Conservation (phyloP, 2,113 vertebrate genomes). For the Lanius ludovicianus region DNA sequence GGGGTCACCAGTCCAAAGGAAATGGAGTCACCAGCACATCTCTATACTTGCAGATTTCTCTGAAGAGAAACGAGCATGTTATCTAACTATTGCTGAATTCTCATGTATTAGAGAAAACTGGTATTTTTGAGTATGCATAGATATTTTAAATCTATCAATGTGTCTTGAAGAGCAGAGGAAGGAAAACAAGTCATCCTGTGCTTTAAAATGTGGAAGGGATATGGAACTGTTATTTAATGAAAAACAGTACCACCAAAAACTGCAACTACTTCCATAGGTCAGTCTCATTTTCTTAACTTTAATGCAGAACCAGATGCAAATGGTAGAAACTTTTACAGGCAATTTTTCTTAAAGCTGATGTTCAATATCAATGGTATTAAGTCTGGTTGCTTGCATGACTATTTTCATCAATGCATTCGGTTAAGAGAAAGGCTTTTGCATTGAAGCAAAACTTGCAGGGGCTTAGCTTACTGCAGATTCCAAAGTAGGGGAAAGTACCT, state of each 20-base stretch:
- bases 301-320: slow-evolving; percentile 39
- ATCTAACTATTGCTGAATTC: neutral
- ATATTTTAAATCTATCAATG: neutral
- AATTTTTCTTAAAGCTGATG: slow-evolving; percentile 22
- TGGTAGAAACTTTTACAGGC: slow-evolving; percentile 36
- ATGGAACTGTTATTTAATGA: neutral
- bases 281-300: slow-evolving; percentile 16
- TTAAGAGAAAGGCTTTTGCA: neutral
- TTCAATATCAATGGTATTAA: neutral
- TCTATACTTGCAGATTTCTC: neutral
- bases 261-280: slow-evolving; percentile 1
- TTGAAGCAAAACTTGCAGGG: neutral
- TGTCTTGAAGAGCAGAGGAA: neutral
- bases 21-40: neutral
- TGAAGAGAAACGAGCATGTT: neutral
- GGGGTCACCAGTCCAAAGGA: neutral
- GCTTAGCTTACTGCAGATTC: neutral
- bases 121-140: neutral
- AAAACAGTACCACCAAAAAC: slow-evolving; percentile 20
- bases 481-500: neutral
- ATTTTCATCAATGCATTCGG: neutral
- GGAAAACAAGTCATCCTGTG: neutral
- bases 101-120: neutral
- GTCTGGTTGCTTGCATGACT: neutral
- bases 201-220: neutral